These are phyloP conservation scores for Microhierax caerulescens DNA, from an alignment of 2,797 vertebrate species.

Conservation along the genomic window DNA sequence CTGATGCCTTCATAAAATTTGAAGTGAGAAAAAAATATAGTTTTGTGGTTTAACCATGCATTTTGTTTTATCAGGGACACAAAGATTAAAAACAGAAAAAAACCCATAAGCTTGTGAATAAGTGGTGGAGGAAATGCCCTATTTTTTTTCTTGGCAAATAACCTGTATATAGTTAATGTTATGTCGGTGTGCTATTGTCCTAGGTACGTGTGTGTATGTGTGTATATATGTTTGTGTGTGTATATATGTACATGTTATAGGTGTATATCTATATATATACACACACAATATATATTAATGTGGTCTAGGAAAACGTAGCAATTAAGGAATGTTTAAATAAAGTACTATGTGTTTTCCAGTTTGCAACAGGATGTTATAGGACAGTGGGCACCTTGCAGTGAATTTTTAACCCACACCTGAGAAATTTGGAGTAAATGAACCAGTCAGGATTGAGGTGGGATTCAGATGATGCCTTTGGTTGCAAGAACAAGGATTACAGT, in stretches of 20 bases:
- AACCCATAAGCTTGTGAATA: conserved; percentile 86
- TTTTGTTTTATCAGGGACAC: conserved; percentile 84
- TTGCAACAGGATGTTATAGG: conserved; percentile 73
- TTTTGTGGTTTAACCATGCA: conserved; percentile 82
- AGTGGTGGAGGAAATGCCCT: conserved; percentile 82
- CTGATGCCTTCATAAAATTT: conserved; percentile 86
- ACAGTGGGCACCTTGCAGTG: conserved; percentile 72
- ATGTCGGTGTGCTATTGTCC: conserved; percentile 71
- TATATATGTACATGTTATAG: conserved; percentile 54
- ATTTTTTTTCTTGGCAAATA: conserved; percentile 76
- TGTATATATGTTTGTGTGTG: conserved; percentile 64
- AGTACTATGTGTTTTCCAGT: conserved; percentile 75
- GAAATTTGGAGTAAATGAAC: conserved; percentile 63
- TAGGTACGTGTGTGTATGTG: conserved; percentile 72
- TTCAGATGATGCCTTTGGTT: conserved; percentile 73
- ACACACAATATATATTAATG: conserved; percentile 71
- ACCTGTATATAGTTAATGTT: conserved; percentile 77
- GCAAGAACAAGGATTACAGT: conserved; percentile 69
- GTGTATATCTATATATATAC: conserved; percentile 59
- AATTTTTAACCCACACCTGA: conserved; percentile 69
- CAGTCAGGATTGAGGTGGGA: conserved; percentile 66
- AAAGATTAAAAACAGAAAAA: conserved; percentile 63
- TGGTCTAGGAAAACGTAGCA: conserved; percentile 80
- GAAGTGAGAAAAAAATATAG: conserved; percentile 74
- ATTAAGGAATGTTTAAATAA: conserved; percentile 79